Percentiles rank a stretch among this genome's conserved stretches.
Conservation (phyloP, 1,140 invertebrate genomes). For the Plutomurus gul region DNA sequence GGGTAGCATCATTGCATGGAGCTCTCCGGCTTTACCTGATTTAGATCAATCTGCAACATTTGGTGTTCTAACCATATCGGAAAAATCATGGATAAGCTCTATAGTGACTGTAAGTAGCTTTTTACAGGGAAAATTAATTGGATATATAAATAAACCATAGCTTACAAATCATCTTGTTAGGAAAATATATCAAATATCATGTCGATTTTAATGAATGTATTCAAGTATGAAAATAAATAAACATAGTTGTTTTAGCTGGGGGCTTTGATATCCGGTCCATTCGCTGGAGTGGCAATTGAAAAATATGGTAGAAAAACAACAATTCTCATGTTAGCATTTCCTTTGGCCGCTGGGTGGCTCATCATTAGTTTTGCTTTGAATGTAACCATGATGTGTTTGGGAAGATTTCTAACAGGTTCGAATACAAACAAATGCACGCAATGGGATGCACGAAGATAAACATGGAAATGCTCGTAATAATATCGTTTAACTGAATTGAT, state of each 20-base stretch:
- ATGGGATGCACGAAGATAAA: slow-evolving; percentile 70
- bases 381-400: slow-evolving; percentile 65
- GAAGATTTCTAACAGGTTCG: slow-evolving; percentile 65
- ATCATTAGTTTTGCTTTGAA: slow-evolving; percentile 69
- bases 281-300: slow-evolving; percentile 73
- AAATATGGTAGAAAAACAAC: slow-evolving; percentile 73
- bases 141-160: not conserved
- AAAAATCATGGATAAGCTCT: slow-evolving; percentile 74
- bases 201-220: too few relatives aligned
- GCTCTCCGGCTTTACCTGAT: slow-evolving; percentile 71
- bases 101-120: slow-evolving; percentile 64
- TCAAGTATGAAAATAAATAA: too few relatives aligned
- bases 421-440: too few relatives aligned
- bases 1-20: slow-evolving; percentile 74
- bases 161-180: not conserved
- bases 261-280: slow-evolving; percentile 72
- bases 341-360: slow-evolving; percentile 76
- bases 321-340: slow-evolving; percentile 71
- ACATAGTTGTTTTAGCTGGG: too few relatives aligned
- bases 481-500: too few relatives aligned
- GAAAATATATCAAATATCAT: not conserved
- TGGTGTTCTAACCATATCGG: slow-evolving; percentile 58
- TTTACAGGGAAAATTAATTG: not conserved
- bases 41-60: slow-evolving; percentile 63
- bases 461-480: slow-evolving; percentile 57